Base-by-base conservation (phyloP, 2,113 vertebrate species). In the Rhabdomys dilectus region DNA sequence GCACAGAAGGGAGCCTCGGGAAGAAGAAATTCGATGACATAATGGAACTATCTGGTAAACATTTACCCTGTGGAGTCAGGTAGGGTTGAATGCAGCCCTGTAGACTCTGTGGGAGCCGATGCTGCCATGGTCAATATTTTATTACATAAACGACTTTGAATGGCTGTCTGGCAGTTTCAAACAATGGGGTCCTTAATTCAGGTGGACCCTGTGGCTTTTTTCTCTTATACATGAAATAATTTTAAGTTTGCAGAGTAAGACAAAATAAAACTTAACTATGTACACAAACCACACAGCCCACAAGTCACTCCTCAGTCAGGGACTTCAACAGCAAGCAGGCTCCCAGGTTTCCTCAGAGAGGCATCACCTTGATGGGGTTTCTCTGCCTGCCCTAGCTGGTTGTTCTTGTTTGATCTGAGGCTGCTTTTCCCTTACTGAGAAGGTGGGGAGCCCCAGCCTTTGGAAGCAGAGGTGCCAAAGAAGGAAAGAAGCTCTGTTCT, bases 111-210 rank as follows among this genome's bases (percentile, higher is more conserved):
- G 51, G n/a, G 89, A 96, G 53, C 68, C 73, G 62, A 39, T 42
- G 22, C 36, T 60, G n/a, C n/a, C 24, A 4, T 45, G 39, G 29
- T 85, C 58, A 45, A 45, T 85, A 42, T 26, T 78, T 70, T 78
- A 26, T 96, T 48, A 21, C 45, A 78, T 66, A 91, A 92, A 89
- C 64, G 31, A 34, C 56, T 81, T 85, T 56, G 60, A 89, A 17
- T 97, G 75, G 45, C 53, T 84, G 62, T 86, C 62, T 94, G 91
- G 62, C 66, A 70, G 3, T 89, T 86, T 84, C 42, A 81, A 6
- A 58, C 2, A 34, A 12, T 48, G 70, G 62, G 72, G 42, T 48
- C 11, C 29, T 89, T 76, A 92, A 76, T 80, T 82, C 19, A 42
- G 29, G 60, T n/a, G 45, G 5, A 73, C 29, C 13, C 51, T 72